Evolutionary conservation across 2,113 vertebrate genomes (phyloP), one percentile per base, ranked within the genome.

Genomic region (Eclectus roratus): DNA sequence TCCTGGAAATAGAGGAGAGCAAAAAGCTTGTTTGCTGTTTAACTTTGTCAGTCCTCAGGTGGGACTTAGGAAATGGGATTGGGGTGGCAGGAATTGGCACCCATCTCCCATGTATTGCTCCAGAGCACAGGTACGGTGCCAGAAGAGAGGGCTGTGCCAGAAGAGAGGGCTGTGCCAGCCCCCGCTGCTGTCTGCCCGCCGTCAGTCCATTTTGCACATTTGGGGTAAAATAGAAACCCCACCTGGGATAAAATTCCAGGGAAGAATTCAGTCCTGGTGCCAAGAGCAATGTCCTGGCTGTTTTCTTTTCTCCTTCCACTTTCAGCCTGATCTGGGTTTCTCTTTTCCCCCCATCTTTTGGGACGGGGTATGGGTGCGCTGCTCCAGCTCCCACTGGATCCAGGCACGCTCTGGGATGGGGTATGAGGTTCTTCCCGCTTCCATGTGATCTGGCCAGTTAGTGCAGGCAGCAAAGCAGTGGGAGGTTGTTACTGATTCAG

Each of bases 131-230:
- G 35, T n/a, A 6, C 3, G 31, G 20, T 3, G 10, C 20, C 2
- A 61, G 50, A n/a, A n/a, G n/a, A 50, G 23, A 72, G 4, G 11
- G 33, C 31, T 60, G 53, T 77, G 33, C 56, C 9, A 4, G 44
- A n/a, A n/a, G n/a, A 50, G 23, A 72, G 4, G 11, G 33, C 31
- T 60, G 53, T 77, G 33, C 56, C 9, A 4, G 44, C 12, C 24
- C 4, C 60, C 0, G 0, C 44, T 44, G 21, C 28, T 47, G 3
- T 21, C 65, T 0, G 1, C 28, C 46, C n/a, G 29, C 3, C 0
- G 7, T 73, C 69, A 61, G 0, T 29, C 2, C 0, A 0, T 4
- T 79, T 9, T 35, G 17, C 33, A 43, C 4, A 0, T 65, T 60
- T 7, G 7, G 25, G 21, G 39, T 74, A 13, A 31, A 66, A 69